Conservation (phyloP, 2,888 invertebrate species). For the Ptychoptera contaminata region DNA sequence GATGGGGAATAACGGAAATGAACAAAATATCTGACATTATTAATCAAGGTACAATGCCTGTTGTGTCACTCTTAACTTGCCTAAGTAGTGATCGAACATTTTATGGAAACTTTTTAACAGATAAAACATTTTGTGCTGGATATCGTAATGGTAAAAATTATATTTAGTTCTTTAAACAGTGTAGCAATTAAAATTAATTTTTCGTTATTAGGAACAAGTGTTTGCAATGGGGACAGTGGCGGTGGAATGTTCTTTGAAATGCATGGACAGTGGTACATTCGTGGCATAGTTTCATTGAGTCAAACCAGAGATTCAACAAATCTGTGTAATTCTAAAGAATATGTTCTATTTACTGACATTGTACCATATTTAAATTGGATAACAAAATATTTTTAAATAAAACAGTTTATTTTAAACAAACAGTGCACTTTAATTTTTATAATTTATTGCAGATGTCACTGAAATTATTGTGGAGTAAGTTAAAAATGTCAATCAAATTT, state of each 20-base stretch:
- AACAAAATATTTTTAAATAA: not conserved
- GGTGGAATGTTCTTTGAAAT: conserved; percentile 29
- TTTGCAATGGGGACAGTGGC: conserved; percentile 38
- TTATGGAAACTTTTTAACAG: conserved; percentile 8
- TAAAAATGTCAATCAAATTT: too few relatives aligned
- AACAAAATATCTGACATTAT: conserved; percentile 9
- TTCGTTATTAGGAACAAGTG: conserved; percentile 25
- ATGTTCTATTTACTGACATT: conserved; percentile 33
- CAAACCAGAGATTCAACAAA: conserved; percentile 13
- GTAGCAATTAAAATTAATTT: too few relatives aligned
- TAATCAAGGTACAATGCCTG: conserved; percentile 20
- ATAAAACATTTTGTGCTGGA: conserved; percentile 11
- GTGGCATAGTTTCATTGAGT: conserved; percentile 12
- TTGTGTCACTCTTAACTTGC: conserved; percentile 21
- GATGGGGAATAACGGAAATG: conserved; percentile 27
- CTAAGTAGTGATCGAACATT: conserved; percentile 12
- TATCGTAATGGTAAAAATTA: conserved; percentile 8
- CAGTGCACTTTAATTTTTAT: too few relatives aligned
- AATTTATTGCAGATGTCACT: too few relatives aligned
- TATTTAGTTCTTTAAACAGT: too few relatives aligned
- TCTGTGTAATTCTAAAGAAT: conserved; percentile 32
- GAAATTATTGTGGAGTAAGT: too few relatives aligned
- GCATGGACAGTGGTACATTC: conserved; percentile 6
- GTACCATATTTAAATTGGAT: conserved; percentile 24
- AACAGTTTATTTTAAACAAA: too few relatives aligned